These are phyloP conservation scores for Synergus laeviventris DNA, from an alignment of 2,888 invertebrate species.

Conservation along the genomic window DNA sequence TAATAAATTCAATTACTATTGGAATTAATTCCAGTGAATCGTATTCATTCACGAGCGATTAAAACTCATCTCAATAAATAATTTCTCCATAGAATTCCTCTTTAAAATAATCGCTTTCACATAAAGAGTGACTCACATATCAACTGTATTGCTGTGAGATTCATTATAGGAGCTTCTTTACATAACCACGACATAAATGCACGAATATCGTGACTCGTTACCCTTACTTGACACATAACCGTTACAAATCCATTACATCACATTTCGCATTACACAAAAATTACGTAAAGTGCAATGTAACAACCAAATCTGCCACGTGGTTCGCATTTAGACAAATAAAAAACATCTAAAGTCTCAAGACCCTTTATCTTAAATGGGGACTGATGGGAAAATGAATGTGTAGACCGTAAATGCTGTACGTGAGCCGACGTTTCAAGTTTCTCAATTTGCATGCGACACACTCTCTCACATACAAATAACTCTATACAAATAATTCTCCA, in stretches of 20 bases:
- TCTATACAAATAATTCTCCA: conserved; percentile 6
- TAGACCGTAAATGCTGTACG: neutral
- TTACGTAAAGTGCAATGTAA: conserved; percentile 30
- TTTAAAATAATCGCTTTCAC: conserved; percentile 24
- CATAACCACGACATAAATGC: conserved; percentile 14
- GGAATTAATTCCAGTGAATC: neutral
- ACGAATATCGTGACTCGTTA: conserved; percentile 31
- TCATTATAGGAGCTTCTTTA: neutral
- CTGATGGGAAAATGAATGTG: conserved; percentile 33
- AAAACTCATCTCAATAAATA: neutral
- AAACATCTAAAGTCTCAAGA: neutral
- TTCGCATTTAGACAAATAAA: conserved; percentile 2
- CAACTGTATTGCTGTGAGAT: conserved; percentile 9
- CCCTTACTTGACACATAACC: conserved; percentile 10
- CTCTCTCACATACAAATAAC: conserved; percentile 41
- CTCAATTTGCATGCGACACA: conserved; percentile 47
- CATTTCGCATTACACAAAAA: conserved; percentile 11
- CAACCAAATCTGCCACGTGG: conserved; percentile 13
- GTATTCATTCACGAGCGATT: neutral
- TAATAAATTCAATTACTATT: neutral
- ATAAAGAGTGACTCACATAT: neutral
- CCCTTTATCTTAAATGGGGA: conserved; percentile 17
- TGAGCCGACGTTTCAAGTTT: conserved; percentile 4
- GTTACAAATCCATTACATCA: conserved; percentile 35
- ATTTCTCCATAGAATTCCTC: neutral